Evolutionary conservation across 2,888 invertebrate genomes (phyloP).

Genomic region (Caenorhabditis doughertyi): DNA sequence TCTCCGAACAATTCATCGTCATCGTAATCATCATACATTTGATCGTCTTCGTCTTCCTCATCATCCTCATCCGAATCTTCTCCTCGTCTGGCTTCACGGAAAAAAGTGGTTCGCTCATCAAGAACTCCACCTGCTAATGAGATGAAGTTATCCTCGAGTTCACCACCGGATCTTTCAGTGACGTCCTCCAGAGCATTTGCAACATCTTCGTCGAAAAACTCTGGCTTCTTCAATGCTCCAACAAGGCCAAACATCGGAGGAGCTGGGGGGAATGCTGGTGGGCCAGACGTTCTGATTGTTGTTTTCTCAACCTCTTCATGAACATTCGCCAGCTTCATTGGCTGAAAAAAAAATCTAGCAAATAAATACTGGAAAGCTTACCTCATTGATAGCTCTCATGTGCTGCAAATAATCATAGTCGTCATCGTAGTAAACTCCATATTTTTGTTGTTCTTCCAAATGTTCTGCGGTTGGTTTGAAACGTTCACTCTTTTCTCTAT

Average conservation of each 20-base stretch:
- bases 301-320: slow-evolving; percentile 64
- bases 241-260: slow-evolving; percentile 49
- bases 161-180: slow-evolving; percentile 89
- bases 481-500: slow-evolving; percentile 43
- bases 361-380: neutral
- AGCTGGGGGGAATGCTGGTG: slow-evolving; percentile 47
- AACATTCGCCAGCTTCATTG: slow-evolving; percentile 58
- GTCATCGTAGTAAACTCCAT: slow-evolving; percentile 94
- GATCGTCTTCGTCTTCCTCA: slow-evolving; percentile 68
- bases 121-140: slow-evolving; percentile 87
- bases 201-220: slow-evolving; percentile 69
- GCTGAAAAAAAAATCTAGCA: slow-evolving; percentile 34
- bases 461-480: slow-evolving; percentile 70
- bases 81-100: slow-evolving; percentile 24
- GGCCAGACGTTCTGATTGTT: slow-evolving; percentile 33
- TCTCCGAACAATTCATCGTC: slow-evolving; percentile 64
- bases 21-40: slow-evolving; percentile 70
- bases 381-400: slow-evolving; percentile 85
- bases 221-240: slow-evolving; percentile 50
- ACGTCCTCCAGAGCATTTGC: slow-evolving; percentile 68
- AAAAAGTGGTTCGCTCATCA: slow-evolving; percentile 60
- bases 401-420: slow-evolving; percentile 97
- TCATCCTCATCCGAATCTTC: slow-evolving; percentile 67
- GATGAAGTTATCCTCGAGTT: slow-evolving; percentile 94
- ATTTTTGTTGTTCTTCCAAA: slow-evolving; percentile 87